Evolutionary conservation across 2,113 vertebrate genomes (phyloP).

Genomic region (Rallus limicola): DNA sequence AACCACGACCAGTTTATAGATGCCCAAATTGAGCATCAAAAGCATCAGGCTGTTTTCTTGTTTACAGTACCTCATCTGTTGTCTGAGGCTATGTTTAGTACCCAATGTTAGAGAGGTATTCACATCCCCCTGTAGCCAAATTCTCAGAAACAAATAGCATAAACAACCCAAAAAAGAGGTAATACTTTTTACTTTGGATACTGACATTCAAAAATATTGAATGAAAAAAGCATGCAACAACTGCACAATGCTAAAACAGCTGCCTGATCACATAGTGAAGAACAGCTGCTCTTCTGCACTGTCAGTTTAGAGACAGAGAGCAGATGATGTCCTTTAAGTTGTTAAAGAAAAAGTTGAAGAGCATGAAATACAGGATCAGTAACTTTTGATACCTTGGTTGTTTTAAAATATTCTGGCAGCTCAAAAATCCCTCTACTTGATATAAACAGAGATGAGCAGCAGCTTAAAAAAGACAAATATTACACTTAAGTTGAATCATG

Average conservation of each 20-base stretch:
- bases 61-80: background rate
- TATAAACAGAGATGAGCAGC: background rate
- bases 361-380: background rate
- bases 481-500: background rate
- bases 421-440: background rate
- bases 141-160: background rate
- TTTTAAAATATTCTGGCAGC: background rate
- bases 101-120: background rate
- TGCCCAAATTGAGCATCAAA: background rate
- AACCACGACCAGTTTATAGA: background rate
- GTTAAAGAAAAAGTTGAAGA: background rate
- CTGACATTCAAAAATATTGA: background rate
- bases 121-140: background rate
- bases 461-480: background rate
- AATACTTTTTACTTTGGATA: background rate
- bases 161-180: background rate
- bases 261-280: background rate
- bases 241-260: background rate
- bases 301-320: background rate
- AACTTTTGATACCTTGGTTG: rapidly evolving
- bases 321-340: background rate
- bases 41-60: background rate
- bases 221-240: background rate
- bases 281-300: background rate
- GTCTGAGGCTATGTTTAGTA: background rate